A percentile compares a stretch with the other conserved stretches of the same genome.
Conservation (phyloP, 2,113 vertebrate species). For the Gambusia holbrooki region DNA sequence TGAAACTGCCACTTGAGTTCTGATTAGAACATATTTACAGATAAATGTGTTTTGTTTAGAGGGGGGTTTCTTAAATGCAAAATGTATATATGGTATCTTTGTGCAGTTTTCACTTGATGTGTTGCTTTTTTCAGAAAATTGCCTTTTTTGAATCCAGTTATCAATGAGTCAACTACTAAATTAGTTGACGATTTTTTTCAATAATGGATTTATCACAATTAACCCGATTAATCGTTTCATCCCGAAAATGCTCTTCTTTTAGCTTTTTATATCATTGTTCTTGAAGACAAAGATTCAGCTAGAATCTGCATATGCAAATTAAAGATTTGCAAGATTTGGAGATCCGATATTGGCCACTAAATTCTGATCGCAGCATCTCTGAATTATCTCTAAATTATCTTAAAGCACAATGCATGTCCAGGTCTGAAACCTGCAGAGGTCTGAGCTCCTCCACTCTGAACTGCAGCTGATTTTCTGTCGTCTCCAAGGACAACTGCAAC, state of each 20-base stretch:
- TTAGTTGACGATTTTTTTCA: no score
- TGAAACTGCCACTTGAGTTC: no score
- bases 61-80: no score
- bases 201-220: no score
- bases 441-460: background rate
- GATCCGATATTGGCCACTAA: background rate
- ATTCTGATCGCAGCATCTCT: background rate
- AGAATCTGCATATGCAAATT: background rate
- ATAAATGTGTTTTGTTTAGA: no score
- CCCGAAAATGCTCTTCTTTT: background rate
- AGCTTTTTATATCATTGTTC: background rate
- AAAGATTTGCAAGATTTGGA: background rate
- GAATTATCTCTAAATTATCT: background rate
- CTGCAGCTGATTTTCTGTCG: background rate
- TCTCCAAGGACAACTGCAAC: conserved; percentile 18
- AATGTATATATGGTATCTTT: no score
- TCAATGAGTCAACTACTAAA: no score
- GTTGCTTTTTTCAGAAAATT: no score
- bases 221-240: no score
- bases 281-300: background rate
- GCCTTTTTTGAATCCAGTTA: no score
- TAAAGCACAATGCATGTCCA: background rate
- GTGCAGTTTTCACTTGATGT: no score
- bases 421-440: background rate
- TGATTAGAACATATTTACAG: no score